A percentile compares a stretch with the other conserved stretches of the same genome.
Conservation (phyloP, 2,888 invertebrate genomes). For the Acleris sparsana region DNA sequence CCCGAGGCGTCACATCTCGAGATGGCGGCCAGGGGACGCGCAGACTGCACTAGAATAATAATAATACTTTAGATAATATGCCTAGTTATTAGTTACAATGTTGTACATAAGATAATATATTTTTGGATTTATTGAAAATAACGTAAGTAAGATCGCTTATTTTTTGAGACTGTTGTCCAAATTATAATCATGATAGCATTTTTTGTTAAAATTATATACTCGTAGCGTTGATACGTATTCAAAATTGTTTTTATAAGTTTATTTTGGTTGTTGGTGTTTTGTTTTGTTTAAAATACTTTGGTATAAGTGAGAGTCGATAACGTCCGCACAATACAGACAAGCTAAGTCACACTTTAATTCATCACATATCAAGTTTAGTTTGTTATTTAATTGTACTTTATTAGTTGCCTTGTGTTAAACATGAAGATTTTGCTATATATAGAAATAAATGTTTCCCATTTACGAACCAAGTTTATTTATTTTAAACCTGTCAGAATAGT, state of each 20-base stretch:
- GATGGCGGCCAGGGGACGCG: slow-evolving; percentile 8
- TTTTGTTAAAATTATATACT: slow-evolving; percentile 66
- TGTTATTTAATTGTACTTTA: slow-evolving; percentile 76
- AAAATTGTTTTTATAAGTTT: slow-evolving; percentile 76
- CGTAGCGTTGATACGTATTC: slow-evolving; percentile 57
- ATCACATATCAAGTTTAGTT: slow-evolving; percentile 80
- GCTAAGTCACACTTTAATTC: slow-evolving; percentile 74
- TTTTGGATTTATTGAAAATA: slow-evolving; percentile 70
- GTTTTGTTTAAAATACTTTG: slow-evolving; percentile 51
- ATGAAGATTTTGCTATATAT: slow-evolving; percentile 72
- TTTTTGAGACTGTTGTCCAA: slow-evolving; percentile 81
- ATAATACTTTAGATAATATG: background rate
- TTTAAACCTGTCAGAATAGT: background rate
- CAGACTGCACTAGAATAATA: slow-evolving; percentile 16
- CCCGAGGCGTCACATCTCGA: background rate
- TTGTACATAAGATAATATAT: slow-evolving; percentile 73
- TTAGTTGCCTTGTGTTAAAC: slow-evolving; percentile 78
- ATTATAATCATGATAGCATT: slow-evolving; percentile 63
- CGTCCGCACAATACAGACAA: slow-evolving; percentile 63
- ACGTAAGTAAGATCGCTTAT: slow-evolving; percentile 63
- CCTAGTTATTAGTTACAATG: slow-evolving; percentile 12
- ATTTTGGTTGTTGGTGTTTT: slow-evolving; percentile 70
- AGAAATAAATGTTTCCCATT: slow-evolving; percentile 76
- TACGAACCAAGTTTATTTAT: slow-evolving; percentile 29
- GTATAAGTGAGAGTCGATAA: slow-evolving; percentile 52